These are phyloP conservation scores for Vesta saturnalis DNA, from an alignment of 2,888 invertebrate genomes.

Conservation along the genomic window DNA sequence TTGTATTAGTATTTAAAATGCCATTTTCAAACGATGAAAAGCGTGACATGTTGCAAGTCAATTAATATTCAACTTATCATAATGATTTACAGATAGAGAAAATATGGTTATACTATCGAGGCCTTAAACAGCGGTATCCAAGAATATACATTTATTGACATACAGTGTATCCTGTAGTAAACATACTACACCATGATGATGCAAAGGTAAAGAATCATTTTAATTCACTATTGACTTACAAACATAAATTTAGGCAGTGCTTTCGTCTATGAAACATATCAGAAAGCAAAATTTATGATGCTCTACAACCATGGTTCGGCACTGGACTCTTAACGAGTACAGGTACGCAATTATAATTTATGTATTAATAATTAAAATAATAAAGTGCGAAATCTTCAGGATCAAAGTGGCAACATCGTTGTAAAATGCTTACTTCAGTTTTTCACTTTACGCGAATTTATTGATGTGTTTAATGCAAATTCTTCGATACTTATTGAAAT, in stretches of 20 bases:
- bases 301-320: not conserved
- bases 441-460: conserved; percentile 57
- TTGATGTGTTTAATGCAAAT: conserved; percentile 54
- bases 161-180: not conserved
- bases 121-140: not conserved
- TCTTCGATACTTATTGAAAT: conserved; percentile 48
- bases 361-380: not conserved
- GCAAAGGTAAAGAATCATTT: not conserved
- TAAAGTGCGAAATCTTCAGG: too few relatives aligned
- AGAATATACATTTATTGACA: not conserved
- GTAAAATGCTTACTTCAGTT: conserved; percentile 60
- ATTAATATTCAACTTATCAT: too few relatives aligned
- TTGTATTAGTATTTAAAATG: too few relatives aligned
- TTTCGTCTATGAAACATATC: not conserved
- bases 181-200: not conserved
- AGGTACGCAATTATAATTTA: too few relatives aligned
- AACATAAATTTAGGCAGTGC: not conserved
- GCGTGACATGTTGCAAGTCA: too few relatives aligned
- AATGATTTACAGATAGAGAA: not conserved
- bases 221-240: too few relatives aligned
- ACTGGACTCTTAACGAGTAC: conserved; percentile 8
- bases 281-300: not conserved
- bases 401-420: conserved; percentile 57
- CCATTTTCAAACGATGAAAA: too few relatives aligned
- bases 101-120: not conserved